Base-by-base conservation (phyloP, 2,113 vertebrate species). In the Leuciscus idus region DNA sequence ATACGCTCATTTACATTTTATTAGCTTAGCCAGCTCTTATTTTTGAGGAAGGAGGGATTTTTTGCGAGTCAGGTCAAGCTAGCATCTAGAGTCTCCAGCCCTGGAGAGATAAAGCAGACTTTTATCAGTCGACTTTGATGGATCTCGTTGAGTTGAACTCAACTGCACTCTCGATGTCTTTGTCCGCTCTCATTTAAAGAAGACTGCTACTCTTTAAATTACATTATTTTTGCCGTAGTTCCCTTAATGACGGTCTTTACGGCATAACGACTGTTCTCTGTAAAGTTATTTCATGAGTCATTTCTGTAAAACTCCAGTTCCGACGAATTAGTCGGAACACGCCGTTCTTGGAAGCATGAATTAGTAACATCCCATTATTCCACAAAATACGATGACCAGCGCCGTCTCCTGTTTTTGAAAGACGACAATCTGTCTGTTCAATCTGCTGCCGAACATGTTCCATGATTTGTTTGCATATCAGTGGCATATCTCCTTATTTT, bases 51-150 rank as follows among this genome's bases (percentile, higher is more conserved):
- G 57, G 76, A 26, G 59, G 43, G 61, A 81, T 80, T 72, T 72
- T 84, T 59, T 68, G 57, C 7, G n/a, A 66, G 17, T 59, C 52
- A 39, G 28, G 70, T 84, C 55, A 33, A 76, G 70, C 30, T 59
- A 10, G 46, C 57, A 46, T 77, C 74, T 50, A 50, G 46, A 50
- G n/a, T 55, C 48, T 77, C 17, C 72, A 48, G 43, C 43, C 72
- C 72, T 75, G 75, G 26, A 21, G 55, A 50, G 48, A 75, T 66
- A 82, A 83, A 86, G 52, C 66, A 61, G 75, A 36, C 64, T 86
- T 85, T 86, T 84, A 84, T 70, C 87, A 84, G 83, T 80, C 75
- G 86, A 74, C 87, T 80, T 74, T 86, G 87, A 88, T 75, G 84
- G 84, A 68, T 84, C 84, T 84, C 64, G 50, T 74, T 48, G 81